phyloP scores from a whole-genome alignment of 2,888 invertebrate species.

The Cerceris ruficornis region DNA sequence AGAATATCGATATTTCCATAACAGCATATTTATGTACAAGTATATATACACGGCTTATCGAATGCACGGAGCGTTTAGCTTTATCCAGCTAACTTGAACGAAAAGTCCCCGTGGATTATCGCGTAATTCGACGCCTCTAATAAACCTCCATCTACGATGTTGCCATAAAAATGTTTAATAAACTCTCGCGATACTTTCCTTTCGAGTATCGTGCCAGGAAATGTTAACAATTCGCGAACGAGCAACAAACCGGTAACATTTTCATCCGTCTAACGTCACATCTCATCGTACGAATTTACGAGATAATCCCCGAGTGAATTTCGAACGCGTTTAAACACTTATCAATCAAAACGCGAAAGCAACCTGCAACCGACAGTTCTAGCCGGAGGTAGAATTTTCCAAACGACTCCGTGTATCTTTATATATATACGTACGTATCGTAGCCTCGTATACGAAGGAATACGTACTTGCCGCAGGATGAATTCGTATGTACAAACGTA shows the following conservation, averaged over 20 bases:
- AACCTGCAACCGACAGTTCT: not conserved
- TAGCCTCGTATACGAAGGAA: constrained; percentile 33
- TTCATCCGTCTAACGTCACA: not conserved
- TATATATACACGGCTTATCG: constrained; percentile 31
- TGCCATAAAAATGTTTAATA: not conserved
- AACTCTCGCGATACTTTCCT: not conserved
- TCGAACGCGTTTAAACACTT: not conserved
- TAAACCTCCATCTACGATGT: not conserved
- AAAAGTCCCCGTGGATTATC: no score
- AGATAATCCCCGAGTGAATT: not conserved
- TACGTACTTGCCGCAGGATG: constrained; percentile 50
- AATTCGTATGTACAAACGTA: constrained; percentile 64
- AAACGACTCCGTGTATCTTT: not conserved
- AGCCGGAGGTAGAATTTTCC: not conserved
- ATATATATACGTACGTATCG: constrained; percentile 1
- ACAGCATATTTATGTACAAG: constrained; percentile 53
- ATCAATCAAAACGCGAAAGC: not conserved
- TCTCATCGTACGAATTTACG: not conserved
- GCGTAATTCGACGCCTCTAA: no score
- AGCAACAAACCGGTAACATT: not conserved
- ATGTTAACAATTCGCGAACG: no score
- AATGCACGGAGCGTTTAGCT: constrained; percentile 22
- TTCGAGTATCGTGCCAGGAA: no score
- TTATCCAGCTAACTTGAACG: not conserved
- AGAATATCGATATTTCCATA: constrained; percentile 52